phyloP scores from a whole-genome alignment of 2,888 invertebrate species.

The Hololepta plana region DNA sequence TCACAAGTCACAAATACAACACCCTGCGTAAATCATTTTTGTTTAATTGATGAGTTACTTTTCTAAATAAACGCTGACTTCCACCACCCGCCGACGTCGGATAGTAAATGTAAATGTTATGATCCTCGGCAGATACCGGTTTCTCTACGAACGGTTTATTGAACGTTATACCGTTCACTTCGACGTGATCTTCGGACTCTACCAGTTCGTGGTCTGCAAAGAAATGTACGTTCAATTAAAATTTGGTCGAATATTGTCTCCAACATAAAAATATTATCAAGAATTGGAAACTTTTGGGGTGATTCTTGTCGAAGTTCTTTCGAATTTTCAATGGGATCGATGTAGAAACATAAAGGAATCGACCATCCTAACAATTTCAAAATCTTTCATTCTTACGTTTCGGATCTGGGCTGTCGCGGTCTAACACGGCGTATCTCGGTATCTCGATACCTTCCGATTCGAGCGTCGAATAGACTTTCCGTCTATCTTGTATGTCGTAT shows the following conservation, averaged over 20 bases:
- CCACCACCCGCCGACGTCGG: conserved; percentile 97
- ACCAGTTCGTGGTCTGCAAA: conserved; percentile 82
- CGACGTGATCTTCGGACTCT: conserved; percentile 93
- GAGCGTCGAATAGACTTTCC: conserved; percentile 88
- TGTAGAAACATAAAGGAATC: neutral
- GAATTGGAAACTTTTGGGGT: neutral
- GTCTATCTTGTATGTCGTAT: conserved; percentile 88
- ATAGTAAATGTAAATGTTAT: conserved; percentile 99
- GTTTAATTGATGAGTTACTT: conserved; percentile 50
- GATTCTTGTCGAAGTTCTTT: too few species aligned
- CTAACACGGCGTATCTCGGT: conserved; percentile 91
- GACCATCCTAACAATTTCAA: too few species aligned
- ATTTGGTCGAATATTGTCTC: neutral
- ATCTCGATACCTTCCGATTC: conserved; percentile 92
- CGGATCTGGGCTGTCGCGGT: conserved; percentile 82
- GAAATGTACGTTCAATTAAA: too few species aligned
- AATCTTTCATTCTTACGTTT: conserved; percentile 49
- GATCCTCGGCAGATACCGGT: conserved; percentile 97
- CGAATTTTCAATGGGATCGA: neutral
- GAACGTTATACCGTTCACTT: conserved; percentile 87
- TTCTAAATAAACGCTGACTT: conserved; percentile 91
- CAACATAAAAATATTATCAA: neutral
- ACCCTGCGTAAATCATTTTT: too few species aligned
- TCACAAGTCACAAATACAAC: too few species aligned
- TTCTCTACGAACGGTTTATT: conserved; percentile 99